Evolutionary conservation across 2,113 vertebrate species (phyloP).

Genomic region (Corvus moneduloides): DNA sequence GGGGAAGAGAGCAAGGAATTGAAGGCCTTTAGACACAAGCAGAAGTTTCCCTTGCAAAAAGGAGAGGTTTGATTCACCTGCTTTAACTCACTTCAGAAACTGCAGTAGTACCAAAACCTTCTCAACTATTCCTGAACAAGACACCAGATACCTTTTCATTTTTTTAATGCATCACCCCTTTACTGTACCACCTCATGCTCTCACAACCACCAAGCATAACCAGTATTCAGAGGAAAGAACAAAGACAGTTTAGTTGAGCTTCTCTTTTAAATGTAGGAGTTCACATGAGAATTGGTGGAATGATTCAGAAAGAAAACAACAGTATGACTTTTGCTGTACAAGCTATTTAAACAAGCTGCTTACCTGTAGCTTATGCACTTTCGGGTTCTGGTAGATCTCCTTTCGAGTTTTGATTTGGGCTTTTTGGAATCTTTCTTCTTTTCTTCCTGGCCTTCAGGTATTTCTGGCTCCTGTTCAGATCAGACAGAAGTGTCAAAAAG

Average conservation of each 20-base stretch:
- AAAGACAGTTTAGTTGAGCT: neutral
- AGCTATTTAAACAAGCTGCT: neutral
- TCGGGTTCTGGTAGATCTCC: constrained; percentile 90
- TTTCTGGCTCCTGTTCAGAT: constrained; percentile 78
- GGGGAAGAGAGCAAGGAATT: neutral
- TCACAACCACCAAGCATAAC: neutral
- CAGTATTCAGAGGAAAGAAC: neutral
- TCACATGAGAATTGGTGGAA: neutral
- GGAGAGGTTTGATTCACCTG: neutral
- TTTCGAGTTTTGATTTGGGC: constrained; percentile 87
- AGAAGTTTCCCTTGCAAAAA: neutral
- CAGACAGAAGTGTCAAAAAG: neutral
- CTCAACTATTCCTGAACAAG: neutral
- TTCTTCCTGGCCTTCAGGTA: constrained; percentile 79
- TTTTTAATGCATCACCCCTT: neutral
- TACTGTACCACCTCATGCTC: neutral
- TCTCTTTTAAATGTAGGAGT: neutral
- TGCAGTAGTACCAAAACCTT: neutral
- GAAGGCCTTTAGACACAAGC: neutral
- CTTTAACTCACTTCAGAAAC: neutral
- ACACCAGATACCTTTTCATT: rapidly evolving
- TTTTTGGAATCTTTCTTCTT: constrained; percentile 93
- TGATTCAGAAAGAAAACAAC: neutral
- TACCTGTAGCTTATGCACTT: constrained; percentile 98
- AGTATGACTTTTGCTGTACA: neutral